A percentile compares a stretch with the other conserved stretches of the same genome.
Evolutionary conservation across 2,888 invertebrate genomes (phyloP).

Genomic region (Lycophotia porphyrea): DNA sequence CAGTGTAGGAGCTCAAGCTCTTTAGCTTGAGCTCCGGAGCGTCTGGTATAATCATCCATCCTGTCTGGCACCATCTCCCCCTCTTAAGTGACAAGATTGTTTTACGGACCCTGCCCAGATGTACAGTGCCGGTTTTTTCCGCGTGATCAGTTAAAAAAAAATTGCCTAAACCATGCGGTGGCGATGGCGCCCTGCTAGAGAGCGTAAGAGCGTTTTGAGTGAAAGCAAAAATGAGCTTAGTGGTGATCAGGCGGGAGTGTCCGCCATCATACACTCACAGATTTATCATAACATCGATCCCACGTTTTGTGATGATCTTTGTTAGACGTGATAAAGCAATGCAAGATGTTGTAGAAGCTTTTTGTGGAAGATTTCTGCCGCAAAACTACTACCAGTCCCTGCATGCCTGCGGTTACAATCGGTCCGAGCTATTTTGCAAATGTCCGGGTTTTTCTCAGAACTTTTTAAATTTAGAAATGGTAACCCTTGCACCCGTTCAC

Average conservation of each 20-base stretch:
- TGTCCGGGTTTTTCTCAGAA: not conserved
- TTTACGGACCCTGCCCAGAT: not conserved
- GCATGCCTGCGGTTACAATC: not conserved
- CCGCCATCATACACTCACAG: no score
- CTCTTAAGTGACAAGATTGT: not conserved
- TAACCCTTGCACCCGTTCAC: no score
- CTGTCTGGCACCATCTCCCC: not conserved
- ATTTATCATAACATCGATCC: not conserved
- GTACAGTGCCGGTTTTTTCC: no score
- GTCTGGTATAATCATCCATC: not conserved
- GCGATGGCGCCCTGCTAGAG: no score
- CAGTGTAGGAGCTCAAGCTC: not conserved
- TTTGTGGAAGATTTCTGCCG: not conserved
- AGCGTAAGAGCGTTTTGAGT: no score
- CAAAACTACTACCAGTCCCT: not conserved
- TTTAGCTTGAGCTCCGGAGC: not conserved
- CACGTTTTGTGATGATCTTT: slow-evolving; percentile 2
- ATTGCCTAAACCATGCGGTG: no score
- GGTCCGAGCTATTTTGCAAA: no score
- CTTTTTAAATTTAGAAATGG: not conserved
- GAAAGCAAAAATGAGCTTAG: no score
- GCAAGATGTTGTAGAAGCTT: not conserved
- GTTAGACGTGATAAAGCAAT: slow-evolving; percentile 9
- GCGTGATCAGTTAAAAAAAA: no score
- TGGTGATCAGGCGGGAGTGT: no score